Percentiles rank a stretch among this genome's conserved stretches.
These are phyloP conservation scores for Melinaea marsaeus DNA, from an alignment of 2,888 invertebrate genomes.

Conservation along the genomic window DNA sequence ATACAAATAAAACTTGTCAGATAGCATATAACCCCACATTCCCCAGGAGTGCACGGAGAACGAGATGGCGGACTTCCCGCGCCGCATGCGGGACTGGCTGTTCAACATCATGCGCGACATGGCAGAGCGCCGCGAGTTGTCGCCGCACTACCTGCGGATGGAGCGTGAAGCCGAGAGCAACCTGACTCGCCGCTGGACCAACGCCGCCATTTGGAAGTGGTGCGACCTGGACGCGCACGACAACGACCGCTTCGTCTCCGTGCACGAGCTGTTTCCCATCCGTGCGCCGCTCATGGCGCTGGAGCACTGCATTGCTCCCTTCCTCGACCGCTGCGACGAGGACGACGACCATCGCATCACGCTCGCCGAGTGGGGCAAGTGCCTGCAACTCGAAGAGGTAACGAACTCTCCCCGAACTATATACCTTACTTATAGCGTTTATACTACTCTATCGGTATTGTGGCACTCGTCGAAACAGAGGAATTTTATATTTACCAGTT, in stretches of 20 bases:
- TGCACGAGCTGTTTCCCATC: conserved; percentile 97
- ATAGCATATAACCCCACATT: conserved; percentile 9
- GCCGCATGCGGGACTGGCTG: conserved; percentile 98
- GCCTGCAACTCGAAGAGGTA: conserved; percentile 90
- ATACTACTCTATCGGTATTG: too few relatives aligned
- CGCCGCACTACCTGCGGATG: conserved; percentile 89
- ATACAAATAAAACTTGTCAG: too few relatives aligned
- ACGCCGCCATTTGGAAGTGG: conserved; percentile 99
- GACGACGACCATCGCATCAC: conserved; percentile 94
- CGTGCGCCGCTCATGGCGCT: conserved; percentile 95
- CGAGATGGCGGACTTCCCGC: conserved; percentile 96
- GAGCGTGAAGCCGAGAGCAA: conserved; percentile 93
- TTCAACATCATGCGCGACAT: conserved; percentile 98
- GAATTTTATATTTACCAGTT: too few relatives aligned
- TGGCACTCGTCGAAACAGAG: too few relatives aligned
- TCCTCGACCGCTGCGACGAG: conserved; percentile 93
- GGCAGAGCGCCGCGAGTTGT: conserved; percentile 91
- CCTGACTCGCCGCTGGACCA: conserved; percentile 89
- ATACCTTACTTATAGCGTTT: not conserved
- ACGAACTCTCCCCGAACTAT: not conserved
- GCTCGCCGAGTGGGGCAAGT: conserved; percentile 94
- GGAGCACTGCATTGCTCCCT: conserved; percentile 98
- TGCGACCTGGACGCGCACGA: conserved; percentile 97
- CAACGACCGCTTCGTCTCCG: conserved; percentile 90
- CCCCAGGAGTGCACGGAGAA: conserved; percentile 85